Conservation (phyloP, 2,888 invertebrate genomes). For the Drosophila mercatorum region DNA sequence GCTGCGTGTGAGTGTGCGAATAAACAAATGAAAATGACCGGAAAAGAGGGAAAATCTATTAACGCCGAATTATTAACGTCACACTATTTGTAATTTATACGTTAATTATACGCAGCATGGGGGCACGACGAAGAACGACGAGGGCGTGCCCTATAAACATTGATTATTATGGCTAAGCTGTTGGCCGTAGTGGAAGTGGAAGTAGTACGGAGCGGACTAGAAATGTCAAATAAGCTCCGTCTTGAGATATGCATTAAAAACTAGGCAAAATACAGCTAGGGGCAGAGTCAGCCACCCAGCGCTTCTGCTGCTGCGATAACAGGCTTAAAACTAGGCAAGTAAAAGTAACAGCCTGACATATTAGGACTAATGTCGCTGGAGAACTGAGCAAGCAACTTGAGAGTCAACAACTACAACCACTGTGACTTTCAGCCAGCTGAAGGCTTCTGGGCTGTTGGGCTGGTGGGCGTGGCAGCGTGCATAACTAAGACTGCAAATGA, state of each 20-base stretch:
- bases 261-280: conserved; percentile 19
- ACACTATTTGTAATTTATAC: conserved; percentile 77
- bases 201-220: neutral
- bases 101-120: conserved; percentile 69
- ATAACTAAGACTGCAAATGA: conserved; percentile 77
- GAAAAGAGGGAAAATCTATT: conserved; percentile 69
- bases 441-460: neutral
- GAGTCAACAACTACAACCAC: conserved; percentile 48
- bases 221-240: conserved; percentile 27
- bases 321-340: conserved; percentile 59
- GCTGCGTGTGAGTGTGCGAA: conserved; percentile 59
- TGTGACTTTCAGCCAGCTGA: conserved; percentile 23
- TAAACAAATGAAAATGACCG: conserved; percentile 66
- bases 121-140: neutral
- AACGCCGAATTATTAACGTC: conserved; percentile 80
- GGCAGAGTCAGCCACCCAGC: neutral
- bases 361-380: conserved; percentile 73
- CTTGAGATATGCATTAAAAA: conserved; percentile 53
- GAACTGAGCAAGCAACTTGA: conserved; percentile 77
- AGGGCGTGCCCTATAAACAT: conserved; percentile 49
- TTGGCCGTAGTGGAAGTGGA: neutral
- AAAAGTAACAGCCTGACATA: conserved; percentile 70
- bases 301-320: conserved; percentile 46
- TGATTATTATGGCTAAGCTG: conserved; percentile 59
- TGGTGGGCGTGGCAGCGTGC: conserved; percentile 49